Evolutionary conservation across 1,140 invertebrate species (phyloP).

Genomic region (Wiebesia pumilae): DNA sequence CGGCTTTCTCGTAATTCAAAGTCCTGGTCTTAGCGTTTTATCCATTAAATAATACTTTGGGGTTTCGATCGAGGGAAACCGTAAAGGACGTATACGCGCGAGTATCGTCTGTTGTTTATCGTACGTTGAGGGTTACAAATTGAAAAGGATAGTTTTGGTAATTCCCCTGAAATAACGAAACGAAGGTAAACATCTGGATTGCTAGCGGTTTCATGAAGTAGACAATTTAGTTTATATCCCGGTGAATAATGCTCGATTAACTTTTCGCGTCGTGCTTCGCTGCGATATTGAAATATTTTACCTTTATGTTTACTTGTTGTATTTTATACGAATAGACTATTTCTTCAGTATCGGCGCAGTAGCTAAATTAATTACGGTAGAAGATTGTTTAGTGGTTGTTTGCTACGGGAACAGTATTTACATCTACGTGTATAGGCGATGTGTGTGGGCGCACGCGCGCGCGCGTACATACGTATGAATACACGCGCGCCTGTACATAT

Average conservation of each 20-base stretch:
- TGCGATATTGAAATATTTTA: conserved; percentile 13
- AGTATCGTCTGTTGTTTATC: neutral
- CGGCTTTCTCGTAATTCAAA: too few species aligned
- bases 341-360: conserved; percentile 41
- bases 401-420: conserved; percentile 47
- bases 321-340: conserved; percentile 34
- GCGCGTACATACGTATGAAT: neutral
- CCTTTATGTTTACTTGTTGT: conserved; percentile 9
- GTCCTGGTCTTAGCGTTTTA: too few species aligned
- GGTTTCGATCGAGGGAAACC: too few species aligned
- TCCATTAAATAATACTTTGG: too few species aligned
- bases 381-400: conserved; percentile 53
- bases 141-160: too few species aligned
- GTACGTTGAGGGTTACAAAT: too few species aligned
- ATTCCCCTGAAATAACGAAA: too few species aligned
- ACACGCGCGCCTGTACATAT: neutral
- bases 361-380: conserved; percentile 48
- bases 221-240: neutral
- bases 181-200: too few species aligned
- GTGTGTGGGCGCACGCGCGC: too few species aligned
- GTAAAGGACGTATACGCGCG: too few species aligned
- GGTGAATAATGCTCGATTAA: neutral
- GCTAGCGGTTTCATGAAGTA: too few species aligned
- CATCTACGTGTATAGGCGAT: neutral
- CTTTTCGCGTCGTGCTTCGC: conserved; percentile 27